A percentile compares a stretch with the other conserved stretches of the same genome.
Conservation (phyloP, 2,888 invertebrate genomes). For the Dicycla oo region DNA sequence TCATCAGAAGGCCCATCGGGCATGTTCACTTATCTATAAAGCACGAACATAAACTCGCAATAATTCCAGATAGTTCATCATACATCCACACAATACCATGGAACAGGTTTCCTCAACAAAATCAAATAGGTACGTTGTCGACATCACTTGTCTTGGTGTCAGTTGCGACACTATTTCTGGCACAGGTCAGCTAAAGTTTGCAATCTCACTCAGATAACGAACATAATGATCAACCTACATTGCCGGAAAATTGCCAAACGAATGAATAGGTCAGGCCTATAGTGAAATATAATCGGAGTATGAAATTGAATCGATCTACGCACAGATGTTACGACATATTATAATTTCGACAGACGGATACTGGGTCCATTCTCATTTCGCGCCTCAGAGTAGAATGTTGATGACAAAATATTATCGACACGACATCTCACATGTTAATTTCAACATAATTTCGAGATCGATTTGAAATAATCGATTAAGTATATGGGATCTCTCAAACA, state of each 20-base stretch:
- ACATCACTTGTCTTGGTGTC: conserved; percentile 13
- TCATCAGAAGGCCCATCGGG: no score
- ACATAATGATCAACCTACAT: conserved; percentile 23
- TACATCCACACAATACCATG: conserved; percentile 11
- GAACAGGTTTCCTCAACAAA: conserved; percentile 43
- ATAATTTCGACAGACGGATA: conserved; percentile 19
- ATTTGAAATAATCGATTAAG: neutral
- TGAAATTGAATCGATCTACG: conserved; percentile 33
- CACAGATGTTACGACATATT: conserved; percentile 26
- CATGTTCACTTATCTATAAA: neutral
- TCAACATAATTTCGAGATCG: conserved; percentile 1
- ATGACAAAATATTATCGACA: conserved; percentile 27
- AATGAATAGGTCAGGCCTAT: conserved; percentile 18
- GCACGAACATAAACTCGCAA: neutral
- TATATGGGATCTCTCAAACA: neutral
- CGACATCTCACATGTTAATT: conserved; percentile 12
- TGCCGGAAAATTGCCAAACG: conserved; percentile 10
- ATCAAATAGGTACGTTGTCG: conserved; percentile 34
- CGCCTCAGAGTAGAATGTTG: conserved; percentile 7
- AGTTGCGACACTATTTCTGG: conserved; percentile 42
- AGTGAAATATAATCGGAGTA: conserved; percentile 13
- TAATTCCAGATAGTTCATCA: neutral
- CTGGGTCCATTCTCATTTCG: conserved; percentile 31
- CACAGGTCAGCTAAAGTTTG: conserved; percentile 14
- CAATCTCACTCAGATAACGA: conserved; percentile 26